Evolutionary conservation across 37 sponge, comb jelly and placozoan species (phyloP).

Genomic region (Ephydatia muelleri): DNA sequence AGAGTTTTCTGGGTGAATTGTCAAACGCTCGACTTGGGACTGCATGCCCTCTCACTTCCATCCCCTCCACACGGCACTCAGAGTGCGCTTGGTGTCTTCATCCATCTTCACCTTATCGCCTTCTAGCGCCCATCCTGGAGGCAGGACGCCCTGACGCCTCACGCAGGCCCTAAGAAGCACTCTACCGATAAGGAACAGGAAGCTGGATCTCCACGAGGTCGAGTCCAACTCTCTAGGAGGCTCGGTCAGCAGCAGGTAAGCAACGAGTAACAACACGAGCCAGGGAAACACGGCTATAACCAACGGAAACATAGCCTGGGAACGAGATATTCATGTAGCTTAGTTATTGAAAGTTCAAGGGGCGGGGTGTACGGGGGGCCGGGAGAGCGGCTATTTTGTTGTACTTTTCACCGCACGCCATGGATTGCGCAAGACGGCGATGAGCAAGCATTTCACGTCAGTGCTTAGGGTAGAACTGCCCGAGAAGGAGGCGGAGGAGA

Average conservation of each 20-base stretch:
- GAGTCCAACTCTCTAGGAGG: background rate
- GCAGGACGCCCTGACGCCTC: background rate
- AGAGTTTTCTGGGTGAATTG: background rate
- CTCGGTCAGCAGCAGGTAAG: background rate
- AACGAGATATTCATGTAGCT: background rate
- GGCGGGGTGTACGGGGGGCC: background rate
- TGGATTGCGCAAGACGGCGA: background rate
- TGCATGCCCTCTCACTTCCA: background rate
- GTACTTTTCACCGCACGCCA: background rate
- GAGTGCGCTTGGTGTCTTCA: background rate
- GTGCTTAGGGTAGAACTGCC: slow-evolving; percentile 17
- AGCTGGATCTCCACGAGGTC: background rate
- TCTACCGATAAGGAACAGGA: background rate
- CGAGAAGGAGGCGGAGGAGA: background rate
- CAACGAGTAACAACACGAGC: background rate
- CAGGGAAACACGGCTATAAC: background rate
- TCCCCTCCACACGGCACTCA: background rate
- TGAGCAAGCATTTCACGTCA: slow-evolving; percentile 41
- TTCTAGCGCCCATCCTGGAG: background rate
- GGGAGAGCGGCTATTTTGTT: background rate
- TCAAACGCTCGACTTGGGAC: background rate
- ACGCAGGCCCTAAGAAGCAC: background rate
- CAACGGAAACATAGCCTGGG: background rate
- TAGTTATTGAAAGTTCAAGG: background rate
- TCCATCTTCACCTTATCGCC: background rate